These are phyloP conservation scores for Labrus mixtus DNA, from an alignment of 2,113 vertebrate genomes.

Conservation along the genomic window DNA sequence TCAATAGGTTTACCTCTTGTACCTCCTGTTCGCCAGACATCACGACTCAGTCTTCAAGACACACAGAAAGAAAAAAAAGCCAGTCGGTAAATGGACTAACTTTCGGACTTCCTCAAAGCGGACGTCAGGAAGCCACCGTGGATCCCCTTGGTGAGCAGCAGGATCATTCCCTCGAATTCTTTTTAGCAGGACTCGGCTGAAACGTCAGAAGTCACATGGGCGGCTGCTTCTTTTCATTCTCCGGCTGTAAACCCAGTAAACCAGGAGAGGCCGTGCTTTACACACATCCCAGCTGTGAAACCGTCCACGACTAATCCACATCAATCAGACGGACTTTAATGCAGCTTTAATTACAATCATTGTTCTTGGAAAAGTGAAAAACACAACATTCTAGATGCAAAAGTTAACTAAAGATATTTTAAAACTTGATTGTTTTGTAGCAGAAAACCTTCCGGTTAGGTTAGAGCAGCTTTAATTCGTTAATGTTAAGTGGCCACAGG, in stretches of 20 bases:
- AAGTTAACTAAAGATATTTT: not conserved
- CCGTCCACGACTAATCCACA: not conserved
- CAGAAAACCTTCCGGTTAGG: too few species aligned
- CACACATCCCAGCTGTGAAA: not conserved
- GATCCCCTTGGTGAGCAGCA: constrained; percentile 62
- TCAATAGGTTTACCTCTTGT: constrained; percentile 64
- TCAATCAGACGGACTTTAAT: not conserved
- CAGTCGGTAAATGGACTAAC: constrained; percentile 25
- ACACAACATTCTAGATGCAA: not conserved
- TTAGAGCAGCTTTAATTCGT: too few species aligned
- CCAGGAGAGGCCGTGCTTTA: constrained; percentile 27
- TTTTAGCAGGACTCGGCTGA: constrained; percentile 55
- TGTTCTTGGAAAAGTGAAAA: not conserved
- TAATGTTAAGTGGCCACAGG: too few species aligned
- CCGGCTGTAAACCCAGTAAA: not conserved
- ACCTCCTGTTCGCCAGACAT: constrained; percentile 72
- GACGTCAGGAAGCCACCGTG: constrained; percentile 63
- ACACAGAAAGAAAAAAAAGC: not conserved
- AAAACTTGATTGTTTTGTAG: too few species aligned
- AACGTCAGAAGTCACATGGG: constrained; percentile 83
- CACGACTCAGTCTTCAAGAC: constrained; percentile 11
- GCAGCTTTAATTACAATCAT: not conserved
- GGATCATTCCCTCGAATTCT: constrained; percentile 61
- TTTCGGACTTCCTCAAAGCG: constrained; percentile 70
- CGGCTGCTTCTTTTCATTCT: constrained; percentile 7